These are phyloP conservation scores for Amblyteles armatorius DNA, from an alignment of 2,888 invertebrate genomes.

Conservation along the genomic window DNA sequence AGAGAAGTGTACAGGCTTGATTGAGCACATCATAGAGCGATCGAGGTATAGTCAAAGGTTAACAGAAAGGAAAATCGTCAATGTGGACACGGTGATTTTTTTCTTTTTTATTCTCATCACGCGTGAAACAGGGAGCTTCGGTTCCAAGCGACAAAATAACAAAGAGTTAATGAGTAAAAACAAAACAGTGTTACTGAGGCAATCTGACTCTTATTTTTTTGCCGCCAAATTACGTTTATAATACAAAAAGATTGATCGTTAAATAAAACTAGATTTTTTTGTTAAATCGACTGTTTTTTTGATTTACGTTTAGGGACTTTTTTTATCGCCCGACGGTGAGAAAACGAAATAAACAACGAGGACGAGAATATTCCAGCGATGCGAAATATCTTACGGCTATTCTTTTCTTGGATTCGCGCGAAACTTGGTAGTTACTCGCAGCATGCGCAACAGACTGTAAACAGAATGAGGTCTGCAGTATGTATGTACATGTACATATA, in stretches of 20 bases:
- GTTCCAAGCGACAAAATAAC: not conserved
- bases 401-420: not conserved
- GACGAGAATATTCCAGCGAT: not conserved
- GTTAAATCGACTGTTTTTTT: not conserved
- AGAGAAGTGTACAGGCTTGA: conserved; percentile 73
- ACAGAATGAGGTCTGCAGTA: not conserved
- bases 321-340: not conserved
- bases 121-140: too few species aligned
- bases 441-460: not conserved
- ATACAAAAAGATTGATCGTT: too few species aligned
- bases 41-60: conserved; percentile 3
- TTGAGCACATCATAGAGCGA: conserved; percentile 74
- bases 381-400: not conserved
- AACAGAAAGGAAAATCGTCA: conserved; percentile 85
- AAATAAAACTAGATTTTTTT: too few species aligned
- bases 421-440: not conserved
- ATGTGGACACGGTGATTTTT: conserved; percentile 81
- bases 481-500: not conserved
- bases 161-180: not conserved
- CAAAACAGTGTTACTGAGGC: too few species aligned
- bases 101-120: conserved; percentile 61
- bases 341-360: not conserved
- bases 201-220: too few species aligned
- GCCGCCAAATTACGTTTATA: too few species aligned
- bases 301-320: not conserved